phyloP scores from a whole-genome alignment of 2,113 vertebrate species.

The Zootoca vivipara region DNA sequence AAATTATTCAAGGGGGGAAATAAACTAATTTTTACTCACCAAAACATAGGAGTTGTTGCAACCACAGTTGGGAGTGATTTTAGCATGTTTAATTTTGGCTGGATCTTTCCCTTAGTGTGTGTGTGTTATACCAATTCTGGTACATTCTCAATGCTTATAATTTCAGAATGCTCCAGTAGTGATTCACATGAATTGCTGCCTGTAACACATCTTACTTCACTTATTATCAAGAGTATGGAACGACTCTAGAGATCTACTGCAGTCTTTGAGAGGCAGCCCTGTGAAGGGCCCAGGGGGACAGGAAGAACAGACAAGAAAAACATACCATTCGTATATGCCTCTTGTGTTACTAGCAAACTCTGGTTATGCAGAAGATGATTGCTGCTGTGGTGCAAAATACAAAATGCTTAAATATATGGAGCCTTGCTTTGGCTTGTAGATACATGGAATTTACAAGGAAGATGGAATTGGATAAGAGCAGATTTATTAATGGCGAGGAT shows the following conservation, averaged over 20 bases:
- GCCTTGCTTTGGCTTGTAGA: not conserved
- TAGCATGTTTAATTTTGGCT: not conserved
- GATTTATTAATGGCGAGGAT: not conserved
- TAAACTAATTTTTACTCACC: not conserved
- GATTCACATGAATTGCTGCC: slow-evolving; percentile 31
- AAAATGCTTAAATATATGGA: not conserved
- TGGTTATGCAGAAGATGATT: not conserved
- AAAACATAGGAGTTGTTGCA: not conserved
- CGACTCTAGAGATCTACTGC: not conserved
- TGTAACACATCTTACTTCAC: not conserved
- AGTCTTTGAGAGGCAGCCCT: not conserved
- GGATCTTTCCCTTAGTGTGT: not conserved
- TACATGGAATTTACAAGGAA: not conserved
- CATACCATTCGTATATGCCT: not conserved
- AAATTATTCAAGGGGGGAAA: not conserved
- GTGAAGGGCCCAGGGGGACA: slow-evolving; percentile 35
- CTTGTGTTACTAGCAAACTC: not conserved
- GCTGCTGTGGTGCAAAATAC: not conserved
- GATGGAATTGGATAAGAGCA: not conserved
- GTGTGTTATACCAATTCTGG: not conserved
- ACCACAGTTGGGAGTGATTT: not conserved
- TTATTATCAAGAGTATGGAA: not conserved
- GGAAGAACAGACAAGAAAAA: slow-evolving; percentile 36
- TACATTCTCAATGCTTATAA: not conserved
- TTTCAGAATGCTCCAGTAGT: not conserved